phyloP scores from a whole-genome alignment of 2,797 vertebrate genomes.

The Phrynocephalus guinanensis region DNA sequence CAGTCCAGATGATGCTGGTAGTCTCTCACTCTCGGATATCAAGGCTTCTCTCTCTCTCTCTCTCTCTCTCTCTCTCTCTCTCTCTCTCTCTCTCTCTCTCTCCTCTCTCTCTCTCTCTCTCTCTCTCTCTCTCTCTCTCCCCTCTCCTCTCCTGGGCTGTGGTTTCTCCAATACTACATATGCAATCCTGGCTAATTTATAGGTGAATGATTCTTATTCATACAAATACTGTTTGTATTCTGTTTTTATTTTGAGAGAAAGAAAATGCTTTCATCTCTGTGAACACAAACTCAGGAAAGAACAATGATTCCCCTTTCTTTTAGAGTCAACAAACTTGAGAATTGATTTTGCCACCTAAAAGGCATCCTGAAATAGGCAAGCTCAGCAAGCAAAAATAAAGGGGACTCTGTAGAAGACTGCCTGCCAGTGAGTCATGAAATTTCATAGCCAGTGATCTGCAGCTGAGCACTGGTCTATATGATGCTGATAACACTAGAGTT shows the following conservation, averaged over 20 bases:
- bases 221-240: not conserved
- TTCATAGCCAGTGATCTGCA: not conserved
- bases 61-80: no score
- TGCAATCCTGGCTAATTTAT: not conserved
- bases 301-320: not conserved
- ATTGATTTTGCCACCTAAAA: not conserved
- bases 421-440: not conserved
- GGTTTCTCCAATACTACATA: not conserved
- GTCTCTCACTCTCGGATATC: no score
- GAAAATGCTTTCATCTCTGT: not conserved
- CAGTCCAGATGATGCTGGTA: no score
- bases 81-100: no score
- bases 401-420: not conserved
- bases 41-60: no score
- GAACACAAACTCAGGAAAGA: not conserved
- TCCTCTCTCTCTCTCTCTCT: not conserved
- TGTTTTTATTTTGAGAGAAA: not conserved
- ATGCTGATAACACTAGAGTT: not conserved
- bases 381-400: constrained; percentile 1
- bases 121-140: no score
- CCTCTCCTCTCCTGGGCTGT: not conserved
- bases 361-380: not conserved
- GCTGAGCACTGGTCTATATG: not conserved
- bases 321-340: not conserved
- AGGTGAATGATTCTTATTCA: not conserved